Percentiles rank a stretch among this genome's conserved stretches.
phyloP scores from a whole-genome alignment of 2,797 vertebrate species.

The Ara ararauna region DNA sequence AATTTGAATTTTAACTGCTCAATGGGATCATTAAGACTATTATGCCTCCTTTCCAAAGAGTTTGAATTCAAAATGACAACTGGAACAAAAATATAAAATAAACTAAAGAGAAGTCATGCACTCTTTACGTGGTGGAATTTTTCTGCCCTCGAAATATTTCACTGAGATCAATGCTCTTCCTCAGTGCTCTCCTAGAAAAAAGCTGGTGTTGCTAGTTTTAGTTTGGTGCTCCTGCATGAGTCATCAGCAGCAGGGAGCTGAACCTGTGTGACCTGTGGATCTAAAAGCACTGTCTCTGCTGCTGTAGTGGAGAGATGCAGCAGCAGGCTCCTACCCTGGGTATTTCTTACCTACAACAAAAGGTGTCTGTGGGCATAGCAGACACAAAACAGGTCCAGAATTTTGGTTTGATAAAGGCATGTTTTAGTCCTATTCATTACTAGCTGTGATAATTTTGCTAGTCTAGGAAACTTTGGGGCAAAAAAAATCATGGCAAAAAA shows the following conservation, averaged over 20 bases:
- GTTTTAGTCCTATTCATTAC: neutral
- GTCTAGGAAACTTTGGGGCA: neutral
- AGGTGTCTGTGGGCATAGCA: neutral
- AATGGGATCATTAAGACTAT: conserved; percentile 84
- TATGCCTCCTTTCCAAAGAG: conserved; percentile 81
- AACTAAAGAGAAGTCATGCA: conserved; percentile 61
- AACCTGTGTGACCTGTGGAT: conserved; percentile 32
- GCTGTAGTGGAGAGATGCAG: neutral
- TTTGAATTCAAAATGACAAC: conserved; percentile 79
- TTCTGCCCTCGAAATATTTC: conserved; percentile 68
- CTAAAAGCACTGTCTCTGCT: conserved; percentile 32
- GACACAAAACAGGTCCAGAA: neutral
- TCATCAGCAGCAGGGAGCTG: conserved; percentile 54
- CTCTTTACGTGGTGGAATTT: conserved; percentile 69
- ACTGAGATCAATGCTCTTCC: conserved; percentile 59
- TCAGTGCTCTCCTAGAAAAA: conserved; percentile 46
- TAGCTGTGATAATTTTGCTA: neutral
- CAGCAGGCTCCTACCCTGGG: neutral
- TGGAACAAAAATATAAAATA: conserved; percentile 75
- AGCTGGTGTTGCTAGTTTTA: conserved; percentile 61
- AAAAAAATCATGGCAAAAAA: neutral
- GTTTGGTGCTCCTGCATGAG: conserved; percentile 34
- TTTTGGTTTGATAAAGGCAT: neutral
- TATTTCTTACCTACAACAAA: neutral
- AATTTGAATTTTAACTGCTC: conserved; percentile 85